These are phyloP conservation scores for Opisthocomus hoazin DNA, from an alignment of 2,113 vertebrate species.

Conservation along the genomic window DNA sequence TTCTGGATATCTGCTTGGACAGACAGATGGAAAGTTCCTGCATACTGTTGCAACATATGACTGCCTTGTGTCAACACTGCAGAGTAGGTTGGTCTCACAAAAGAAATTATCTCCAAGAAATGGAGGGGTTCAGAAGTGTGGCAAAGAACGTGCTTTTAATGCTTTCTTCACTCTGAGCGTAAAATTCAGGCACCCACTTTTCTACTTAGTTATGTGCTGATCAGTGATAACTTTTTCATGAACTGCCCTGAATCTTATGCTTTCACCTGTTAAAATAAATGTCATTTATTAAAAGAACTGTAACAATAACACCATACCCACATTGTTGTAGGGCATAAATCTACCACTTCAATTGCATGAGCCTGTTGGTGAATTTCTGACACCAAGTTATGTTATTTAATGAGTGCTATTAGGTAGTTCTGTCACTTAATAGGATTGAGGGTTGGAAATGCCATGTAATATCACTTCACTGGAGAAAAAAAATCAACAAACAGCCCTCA, in stretches of 20 bases:
- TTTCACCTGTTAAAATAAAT: constrained; percentile 53
- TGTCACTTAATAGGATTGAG: constrained; percentile 66
- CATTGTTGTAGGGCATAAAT: constrained; percentile 32
- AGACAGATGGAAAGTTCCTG: neutral
- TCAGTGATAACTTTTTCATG: neutral
- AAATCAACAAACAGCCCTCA: constrained; percentile 61
- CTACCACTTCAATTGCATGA: constrained; percentile 6
- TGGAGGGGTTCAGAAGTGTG: neutral
- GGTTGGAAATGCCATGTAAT: constrained; percentile 65
- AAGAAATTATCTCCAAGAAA: neutral
- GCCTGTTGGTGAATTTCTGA: constrained; percentile 49
- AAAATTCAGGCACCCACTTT: neutral
- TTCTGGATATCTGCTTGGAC: neutral
- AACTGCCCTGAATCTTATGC: neutral
- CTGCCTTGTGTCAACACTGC: neutral
- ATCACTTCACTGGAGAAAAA: constrained; percentile 57
- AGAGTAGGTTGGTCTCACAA: neutral
- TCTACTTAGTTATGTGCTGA: neutral
- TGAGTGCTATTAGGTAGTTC: constrained; percentile 64
- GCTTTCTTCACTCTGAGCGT: neutral
- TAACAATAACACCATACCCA: neutral
- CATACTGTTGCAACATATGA: neutral
- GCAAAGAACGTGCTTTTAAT: neutral
- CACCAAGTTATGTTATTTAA: constrained; percentile 62
- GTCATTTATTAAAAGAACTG: neutral